A percentile compares a stretch with the other conserved stretches of the same genome.
phyloP scores from a whole-genome alignment of 2,113 vertebrate species.

The Neolamprologus hecqui region DNA sequence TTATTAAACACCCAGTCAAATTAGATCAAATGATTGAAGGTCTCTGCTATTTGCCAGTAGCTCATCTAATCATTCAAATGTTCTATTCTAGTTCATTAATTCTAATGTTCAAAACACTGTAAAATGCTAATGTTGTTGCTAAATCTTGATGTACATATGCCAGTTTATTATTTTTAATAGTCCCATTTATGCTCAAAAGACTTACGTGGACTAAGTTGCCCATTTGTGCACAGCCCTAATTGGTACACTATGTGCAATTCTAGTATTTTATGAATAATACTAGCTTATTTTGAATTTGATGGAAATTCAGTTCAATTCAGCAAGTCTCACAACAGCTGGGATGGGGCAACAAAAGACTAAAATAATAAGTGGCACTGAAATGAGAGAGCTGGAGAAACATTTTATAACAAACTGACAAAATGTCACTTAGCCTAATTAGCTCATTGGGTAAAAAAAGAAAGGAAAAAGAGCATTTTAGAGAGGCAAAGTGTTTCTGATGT shows the following conservation, averaged over 20 bases:
- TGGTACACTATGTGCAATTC: neutral
- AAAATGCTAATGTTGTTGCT: neutral
- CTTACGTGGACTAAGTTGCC: accelerated
- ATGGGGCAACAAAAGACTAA: neutral
- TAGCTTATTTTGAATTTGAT: neutral
- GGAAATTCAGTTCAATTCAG: neutral
- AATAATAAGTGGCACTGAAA: neutral
- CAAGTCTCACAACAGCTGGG: neutral
- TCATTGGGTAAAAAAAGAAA: neutral
- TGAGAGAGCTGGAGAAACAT: neutral
- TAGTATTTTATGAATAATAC: neutral
- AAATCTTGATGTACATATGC: neutral
- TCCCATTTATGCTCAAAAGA: neutral
- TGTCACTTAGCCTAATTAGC: neutral
- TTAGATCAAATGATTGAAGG: neutral
- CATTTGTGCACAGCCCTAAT: neutral
- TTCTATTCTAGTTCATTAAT: neutral
- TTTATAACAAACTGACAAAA: neutral
- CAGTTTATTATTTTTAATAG: neutral
- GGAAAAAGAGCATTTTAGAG: neutral
- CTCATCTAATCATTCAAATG: neutral
- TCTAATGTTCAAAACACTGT: neutral
- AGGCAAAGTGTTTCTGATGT: neutral
- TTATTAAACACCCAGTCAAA: neutral
- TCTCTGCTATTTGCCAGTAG: neutral